A percentile compares a stretch with the other conserved stretches of the same genome.
These are phyloP conservation scores for Deladenus siricidicola DNA, from an alignment of 2,888 invertebrate species.

Conservation along the genomic window DNA sequence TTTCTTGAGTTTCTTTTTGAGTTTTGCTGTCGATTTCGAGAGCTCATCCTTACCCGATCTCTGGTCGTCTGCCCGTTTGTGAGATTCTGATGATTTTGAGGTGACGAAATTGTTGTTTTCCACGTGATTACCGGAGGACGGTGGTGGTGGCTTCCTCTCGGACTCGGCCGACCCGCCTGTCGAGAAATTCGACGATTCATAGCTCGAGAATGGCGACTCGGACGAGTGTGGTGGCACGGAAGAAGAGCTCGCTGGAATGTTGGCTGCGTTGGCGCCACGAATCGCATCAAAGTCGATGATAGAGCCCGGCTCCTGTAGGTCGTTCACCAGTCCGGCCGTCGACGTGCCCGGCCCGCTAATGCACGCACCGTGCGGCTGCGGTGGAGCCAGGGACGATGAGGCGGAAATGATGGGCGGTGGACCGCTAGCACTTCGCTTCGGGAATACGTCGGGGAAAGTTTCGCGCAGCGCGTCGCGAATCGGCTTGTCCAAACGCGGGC, in stretches of 20 bases:
- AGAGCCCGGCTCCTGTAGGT: conserved; percentile 7
- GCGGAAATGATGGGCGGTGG: too few relatives aligned
- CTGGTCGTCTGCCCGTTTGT: too few relatives aligned
- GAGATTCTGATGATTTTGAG: too few relatives aligned
- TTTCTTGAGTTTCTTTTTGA: background rate
- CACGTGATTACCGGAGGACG: background rate
- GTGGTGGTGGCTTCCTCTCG: background rate
- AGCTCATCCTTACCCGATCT: too few relatives aligned
- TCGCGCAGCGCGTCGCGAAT: conserved; percentile 26
- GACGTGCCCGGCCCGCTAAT: background rate
- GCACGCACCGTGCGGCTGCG: background rate
- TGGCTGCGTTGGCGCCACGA: background rate
- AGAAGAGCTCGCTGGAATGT: background rate
- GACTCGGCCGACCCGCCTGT: too few relatives aligned
- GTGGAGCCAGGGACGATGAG: background rate
- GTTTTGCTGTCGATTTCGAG: too few relatives aligned
- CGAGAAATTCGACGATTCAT: too few relatives aligned
- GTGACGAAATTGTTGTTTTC: background rate
- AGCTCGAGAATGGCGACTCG: background rate
- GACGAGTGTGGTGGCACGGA: background rate
- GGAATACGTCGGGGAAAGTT: conserved; percentile 30
- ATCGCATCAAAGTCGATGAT: conserved; percentile 14
- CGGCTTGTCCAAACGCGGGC: conserved; percentile 28
- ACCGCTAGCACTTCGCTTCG: conserved; percentile 7
- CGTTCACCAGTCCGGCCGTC: conserved; percentile 1